A percentile compares a stretch with the other conserved stretches of the same genome.
Evolutionary conservation across 2,113 vertebrate genomes (phyloP).

Genomic region (Eretmochelys imbricata): DNA sequence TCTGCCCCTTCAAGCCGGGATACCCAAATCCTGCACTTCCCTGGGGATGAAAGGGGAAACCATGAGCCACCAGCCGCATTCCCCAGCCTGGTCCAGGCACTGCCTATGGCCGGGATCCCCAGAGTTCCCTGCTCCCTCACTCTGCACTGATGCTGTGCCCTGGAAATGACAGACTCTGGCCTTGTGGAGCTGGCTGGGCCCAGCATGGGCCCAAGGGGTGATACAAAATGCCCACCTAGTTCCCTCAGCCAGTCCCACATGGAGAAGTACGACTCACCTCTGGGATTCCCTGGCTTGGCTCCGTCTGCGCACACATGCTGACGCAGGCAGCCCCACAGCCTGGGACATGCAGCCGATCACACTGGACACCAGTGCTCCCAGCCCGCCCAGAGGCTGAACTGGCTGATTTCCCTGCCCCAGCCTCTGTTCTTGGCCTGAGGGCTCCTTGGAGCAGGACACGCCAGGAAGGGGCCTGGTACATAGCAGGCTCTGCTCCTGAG

Average conservation of each 20-base stretch:
- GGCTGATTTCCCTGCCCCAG: background rate
- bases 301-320: background rate
- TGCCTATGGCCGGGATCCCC: background rate
- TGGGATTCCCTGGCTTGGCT: background rate
- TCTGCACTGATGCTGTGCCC: background rate
- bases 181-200: too few species aligned
- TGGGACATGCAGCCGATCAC: too few species aligned
- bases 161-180: background rate
- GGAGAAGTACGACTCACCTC: background rate
- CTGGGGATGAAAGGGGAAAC: conserved; percentile 61
- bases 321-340: too few species aligned
- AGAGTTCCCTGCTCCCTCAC: background rate
- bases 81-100: background rate
- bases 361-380: too few species aligned
- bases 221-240: background rate
- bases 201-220: too few species aligned
- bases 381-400: background rate
- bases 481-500: background rate
- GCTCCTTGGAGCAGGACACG: background rate
- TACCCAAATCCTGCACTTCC: conserved; percentile 88
- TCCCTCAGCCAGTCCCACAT: background rate
- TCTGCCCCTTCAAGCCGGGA: conserved; percentile 84
- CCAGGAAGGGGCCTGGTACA: background rate
- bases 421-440: background rate
- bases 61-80: background rate